Evolutionary conservation across 2,888 invertebrate genomes (phyloP), one percentile per base, ranked within the genome.

Genomic region (Philopedon plagiatum): DNA sequence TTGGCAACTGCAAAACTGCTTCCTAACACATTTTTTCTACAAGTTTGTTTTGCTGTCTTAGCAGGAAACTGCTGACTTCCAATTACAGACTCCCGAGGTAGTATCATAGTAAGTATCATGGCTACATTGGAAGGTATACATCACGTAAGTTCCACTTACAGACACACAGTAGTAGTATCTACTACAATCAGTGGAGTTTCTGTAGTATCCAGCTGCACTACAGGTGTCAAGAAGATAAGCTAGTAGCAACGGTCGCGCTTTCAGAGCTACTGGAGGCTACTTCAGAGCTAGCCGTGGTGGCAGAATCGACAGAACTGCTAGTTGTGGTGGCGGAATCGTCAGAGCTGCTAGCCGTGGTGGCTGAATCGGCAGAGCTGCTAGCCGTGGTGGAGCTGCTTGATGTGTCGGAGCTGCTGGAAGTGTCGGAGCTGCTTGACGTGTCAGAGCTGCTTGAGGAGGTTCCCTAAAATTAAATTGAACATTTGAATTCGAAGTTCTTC

Each of bases 151-250:
- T 1, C 76, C 60, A 0, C 8, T 63, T 26, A 79, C 75, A 0
- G 72, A 69, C 21, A 83, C 72, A 64, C 85, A 78, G 76, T 86
- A 87, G 80, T 87, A 89, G 46, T 46, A 46, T 0, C 81, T 79
- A 0, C 80, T 70, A 67, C 88, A 88, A 68, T 87, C 83, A 0
- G 78, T 62, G 0, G 86, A 83, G 71, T 87, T 84, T 0, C 87
- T 78, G 0, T 84, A 80, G 56, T 86, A 87, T 3, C 90, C 90
- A 11, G 80, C 81, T 3, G 74, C 51, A 2, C 77, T 80, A 76
- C 88, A 89, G 5, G 18, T 29, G 9, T 29, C 15, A 15, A 29
- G 51, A 29, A 7, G 18, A 8, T 8, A 84, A 39, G 18, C 5
- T 19, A 0, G 68, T 19, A 19, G 34, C 21, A n/a, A 41, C 39